Evolutionary conservation across 2,113 vertebrate species (phyloP).

Genomic region (Colinus virginianus): DNA sequence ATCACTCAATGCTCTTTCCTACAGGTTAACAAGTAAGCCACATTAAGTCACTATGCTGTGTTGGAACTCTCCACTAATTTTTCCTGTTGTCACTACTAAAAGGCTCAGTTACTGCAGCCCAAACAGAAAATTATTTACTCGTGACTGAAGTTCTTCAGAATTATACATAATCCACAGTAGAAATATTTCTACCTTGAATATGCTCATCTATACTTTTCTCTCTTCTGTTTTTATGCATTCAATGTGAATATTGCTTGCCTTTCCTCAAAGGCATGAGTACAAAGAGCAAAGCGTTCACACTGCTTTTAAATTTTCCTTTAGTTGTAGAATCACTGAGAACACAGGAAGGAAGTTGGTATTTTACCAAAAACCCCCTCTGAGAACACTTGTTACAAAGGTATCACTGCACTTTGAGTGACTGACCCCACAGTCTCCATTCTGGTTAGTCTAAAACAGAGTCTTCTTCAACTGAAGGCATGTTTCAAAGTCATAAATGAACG

Average conservation of each 20-base stretch:
- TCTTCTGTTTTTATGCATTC: background rate
- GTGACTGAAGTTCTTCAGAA: background rate
- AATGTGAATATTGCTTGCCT: background rate
- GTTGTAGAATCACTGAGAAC: background rate
- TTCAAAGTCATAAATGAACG: background rate
- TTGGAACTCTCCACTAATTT: background rate
- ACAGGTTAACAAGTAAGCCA: background rate
- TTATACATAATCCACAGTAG: background rate
- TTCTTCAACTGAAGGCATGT: background rate
- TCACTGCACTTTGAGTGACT: background rate
- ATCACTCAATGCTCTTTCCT: background rate
- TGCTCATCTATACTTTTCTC: background rate
- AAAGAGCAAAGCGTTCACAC: background rate
- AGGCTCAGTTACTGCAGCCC: background rate
- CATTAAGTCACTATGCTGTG: background rate
- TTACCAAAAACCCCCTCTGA: background rate
- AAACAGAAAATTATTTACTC: background rate
- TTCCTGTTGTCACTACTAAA: background rate
- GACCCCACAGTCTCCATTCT: background rate
- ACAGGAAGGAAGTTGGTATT: background rate
- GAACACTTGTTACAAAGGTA: background rate
- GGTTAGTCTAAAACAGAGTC: background rate
- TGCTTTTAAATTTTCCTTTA: background rate
- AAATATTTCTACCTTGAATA: background rate
- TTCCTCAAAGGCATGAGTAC: background rate